Percentiles rank a stretch among this genome's conserved stretches.
phyloP scores from a whole-genome alignment of 2,113 vertebrate species.

The Phyllostomus discolor region DNA sequence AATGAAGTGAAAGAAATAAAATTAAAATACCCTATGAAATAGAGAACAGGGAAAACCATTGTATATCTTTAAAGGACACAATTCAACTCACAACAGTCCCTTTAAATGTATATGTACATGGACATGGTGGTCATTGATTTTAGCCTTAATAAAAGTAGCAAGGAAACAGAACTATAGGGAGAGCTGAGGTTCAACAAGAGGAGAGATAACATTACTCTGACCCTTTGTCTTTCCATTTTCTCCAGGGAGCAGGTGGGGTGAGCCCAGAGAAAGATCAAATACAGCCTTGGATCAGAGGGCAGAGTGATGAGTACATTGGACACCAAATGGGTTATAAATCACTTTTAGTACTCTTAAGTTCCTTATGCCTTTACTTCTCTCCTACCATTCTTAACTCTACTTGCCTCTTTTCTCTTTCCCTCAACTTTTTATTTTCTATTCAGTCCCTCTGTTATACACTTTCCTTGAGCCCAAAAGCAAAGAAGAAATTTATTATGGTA shows the following conservation, averaged over 20 bases:
- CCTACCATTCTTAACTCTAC: not conserved
- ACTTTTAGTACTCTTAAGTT: slow-evolving; percentile 44
- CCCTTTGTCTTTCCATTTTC: slow-evolving; percentile 4
- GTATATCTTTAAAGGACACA: too few relatives aligned
- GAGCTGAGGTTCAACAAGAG: not conserved
- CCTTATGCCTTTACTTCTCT: slow-evolving; percentile 9
- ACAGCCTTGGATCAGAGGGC: not conserved
- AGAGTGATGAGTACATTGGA: not conserved
- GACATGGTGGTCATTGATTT: not conserved
- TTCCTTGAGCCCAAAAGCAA: slow-evolving; percentile 16
- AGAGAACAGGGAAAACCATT: too few relatives aligned
- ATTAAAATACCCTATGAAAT: too few relatives aligned
- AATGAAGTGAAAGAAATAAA: too few relatives aligned
- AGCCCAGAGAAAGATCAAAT: slow-evolving; percentile 60
- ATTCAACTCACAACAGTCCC: not conserved
- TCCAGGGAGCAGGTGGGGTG: slow-evolving; percentile 39
- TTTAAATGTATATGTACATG: not conserved
- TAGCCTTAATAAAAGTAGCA: not conserved
- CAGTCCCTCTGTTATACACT: not conserved
- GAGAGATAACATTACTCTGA: not conserved
- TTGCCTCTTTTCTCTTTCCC: not conserved
- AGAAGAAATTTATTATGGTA: slow-evolving; percentile 28
- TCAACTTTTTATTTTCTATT: not conserved
- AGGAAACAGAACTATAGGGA: not conserved
- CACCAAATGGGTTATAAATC: slow-evolving; percentile 29